A percentile compares a stretch with the other conserved stretches of the same genome.
These are phyloP conservation scores for Eupithecia centaureata DNA, from an alignment of 2,888 invertebrate species.

Conservation along the genomic window DNA sequence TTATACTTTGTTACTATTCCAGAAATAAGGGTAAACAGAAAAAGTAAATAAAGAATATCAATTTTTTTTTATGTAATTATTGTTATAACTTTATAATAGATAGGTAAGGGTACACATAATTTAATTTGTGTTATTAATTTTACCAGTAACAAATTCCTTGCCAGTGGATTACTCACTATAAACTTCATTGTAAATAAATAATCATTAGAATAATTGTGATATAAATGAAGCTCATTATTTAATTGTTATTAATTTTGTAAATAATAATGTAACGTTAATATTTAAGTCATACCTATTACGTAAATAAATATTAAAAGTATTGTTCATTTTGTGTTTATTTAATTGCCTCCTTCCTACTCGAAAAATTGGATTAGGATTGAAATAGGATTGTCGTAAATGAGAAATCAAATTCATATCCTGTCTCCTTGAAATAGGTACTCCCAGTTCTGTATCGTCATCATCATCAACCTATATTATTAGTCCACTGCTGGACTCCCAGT, in stretches of 20 bases:
- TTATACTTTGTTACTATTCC: not conserved
- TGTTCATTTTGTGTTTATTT: constrained; percentile 68
- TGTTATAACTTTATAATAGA: not conserved
- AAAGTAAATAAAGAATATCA: not conserved
- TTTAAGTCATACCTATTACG: constrained; percentile 33
- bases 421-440: too few relatives aligned
- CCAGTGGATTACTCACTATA: constrained; percentile 49
- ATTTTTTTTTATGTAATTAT: not conserved
- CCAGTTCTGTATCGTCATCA: too few relatives aligned
- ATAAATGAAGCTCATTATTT: constrained; percentile 46
- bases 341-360: constrained; percentile 41
- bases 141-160: constrained; percentile 15
- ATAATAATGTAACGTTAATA: constrained; percentile 62
- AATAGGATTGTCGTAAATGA: too few relatives aligned
- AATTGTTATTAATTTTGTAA: constrained; percentile 65
- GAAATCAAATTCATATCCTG: too few relatives aligned
- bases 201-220: constrained; percentile 48
- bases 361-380: too few relatives aligned
- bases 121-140: not conserved
- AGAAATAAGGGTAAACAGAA: not conserved
- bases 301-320: constrained; percentile 50
- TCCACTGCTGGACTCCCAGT: too few relatives aligned
- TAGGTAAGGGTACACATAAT: not conserved
- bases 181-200: constrained; percentile 53
- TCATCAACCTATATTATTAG: too few relatives aligned